These are phyloP conservation scores for Scaptodrosophila lebanonensis DNA, from an alignment of 1,140 invertebrate genomes.

Conservation along the genomic window DNA sequence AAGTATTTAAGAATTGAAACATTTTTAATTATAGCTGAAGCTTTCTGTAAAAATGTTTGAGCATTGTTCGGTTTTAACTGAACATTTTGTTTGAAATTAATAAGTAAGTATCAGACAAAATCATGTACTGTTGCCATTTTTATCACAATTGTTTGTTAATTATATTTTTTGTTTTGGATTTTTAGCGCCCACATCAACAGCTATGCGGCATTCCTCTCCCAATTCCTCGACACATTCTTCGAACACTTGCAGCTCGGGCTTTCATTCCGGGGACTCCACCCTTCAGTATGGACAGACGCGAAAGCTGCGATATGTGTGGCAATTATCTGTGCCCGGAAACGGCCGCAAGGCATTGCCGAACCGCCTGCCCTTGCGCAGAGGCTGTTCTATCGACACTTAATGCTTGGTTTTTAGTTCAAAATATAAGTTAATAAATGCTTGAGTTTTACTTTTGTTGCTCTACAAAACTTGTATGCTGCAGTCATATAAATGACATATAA, in stretches of 20 bases:
- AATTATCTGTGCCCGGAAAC: constrained; percentile 31
- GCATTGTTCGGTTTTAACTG: no score
- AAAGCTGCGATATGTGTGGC: constrained; percentile 36
- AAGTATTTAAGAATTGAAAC: no score
- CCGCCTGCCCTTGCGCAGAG: constrained; percentile 38
- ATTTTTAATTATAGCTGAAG: no score
- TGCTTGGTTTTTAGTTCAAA: constrained; percentile 34
- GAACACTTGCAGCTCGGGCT: constrained; percentile 37
- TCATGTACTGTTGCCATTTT: no score
- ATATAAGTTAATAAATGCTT: constrained; percentile 69
- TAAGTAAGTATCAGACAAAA: no score
- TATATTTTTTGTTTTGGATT: neutral
- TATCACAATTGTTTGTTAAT: neutral
- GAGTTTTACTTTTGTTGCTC: constrained; percentile 49
- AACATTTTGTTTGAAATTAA: no score
- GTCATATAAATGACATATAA: constrained; percentile 64
- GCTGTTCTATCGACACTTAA: constrained; percentile 29
- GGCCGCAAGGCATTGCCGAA: neutral
- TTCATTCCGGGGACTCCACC: constrained; percentile 16
- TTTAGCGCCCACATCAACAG: constrained; percentile 15
- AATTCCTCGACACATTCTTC: constrained; percentile 31
- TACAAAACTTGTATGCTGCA: constrained; percentile 43
- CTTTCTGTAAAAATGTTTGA: no score
- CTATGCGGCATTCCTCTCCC: constrained; percentile 6
- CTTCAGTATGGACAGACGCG: constrained; percentile 6